Conservation (phyloP, 2,888 invertebrate species). For the Ophion slaviceki region DNA sequence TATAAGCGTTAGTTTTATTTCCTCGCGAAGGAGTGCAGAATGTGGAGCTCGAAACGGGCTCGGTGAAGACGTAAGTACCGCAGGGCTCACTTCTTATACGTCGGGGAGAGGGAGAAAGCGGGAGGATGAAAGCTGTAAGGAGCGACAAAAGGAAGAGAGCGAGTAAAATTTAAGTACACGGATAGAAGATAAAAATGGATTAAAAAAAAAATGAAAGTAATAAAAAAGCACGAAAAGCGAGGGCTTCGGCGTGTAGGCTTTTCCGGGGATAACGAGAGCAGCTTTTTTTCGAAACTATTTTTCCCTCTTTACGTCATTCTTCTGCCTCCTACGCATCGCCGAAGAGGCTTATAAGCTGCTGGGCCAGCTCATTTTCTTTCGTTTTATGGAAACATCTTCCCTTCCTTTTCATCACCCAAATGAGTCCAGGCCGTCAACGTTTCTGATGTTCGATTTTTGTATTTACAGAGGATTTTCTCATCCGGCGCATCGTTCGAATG, state of each 20-base stretch:
- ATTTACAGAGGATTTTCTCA: slow-evolving; percentile 13
- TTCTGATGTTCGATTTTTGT: slow-evolving; percentile 3
- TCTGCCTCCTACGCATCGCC: slow-evolving; percentile 40
- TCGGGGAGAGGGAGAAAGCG: slow-evolving; percentile 19
- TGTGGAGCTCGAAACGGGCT: slow-evolving; percentile 45
- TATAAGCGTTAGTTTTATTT: slow-evolving; percentile 78
- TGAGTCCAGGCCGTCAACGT: slow-evolving; percentile 13
- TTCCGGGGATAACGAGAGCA: slow-evolving; percentile 65
- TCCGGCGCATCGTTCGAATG: slow-evolving; percentile 1
- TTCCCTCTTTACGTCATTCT: slow-evolving; percentile 13
- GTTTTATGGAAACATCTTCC: slow-evolving; percentile 43
- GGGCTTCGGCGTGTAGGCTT: slow-evolving; percentile 36
- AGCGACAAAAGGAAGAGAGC: slow-evolving; percentile 45
- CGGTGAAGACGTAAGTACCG: slow-evolving; percentile 53
- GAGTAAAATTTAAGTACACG: slow-evolving; percentile 46
- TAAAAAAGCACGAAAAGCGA: slow-evolving; percentile 41
- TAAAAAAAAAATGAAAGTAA: slow-evolving; percentile 39
- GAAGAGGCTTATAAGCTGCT: slow-evolving; percentile 74
- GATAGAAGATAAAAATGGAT: slow-evolving; percentile 28
- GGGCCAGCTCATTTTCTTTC: slow-evolving; percentile 76
- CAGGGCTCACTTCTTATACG: slow-evolving; percentile 20
- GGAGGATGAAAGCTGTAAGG: slow-evolving; percentile 25
- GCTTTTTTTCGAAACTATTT: slow-evolving; percentile 49
- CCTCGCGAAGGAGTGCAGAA: slow-evolving; percentile 60
- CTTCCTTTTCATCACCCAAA: slow-evolving; percentile 16